A percentile compares a stretch with the other conserved stretches of the same genome.
Conservation (phyloP, 2,113 vertebrate species). For the Lepidothrix coronata region DNA sequence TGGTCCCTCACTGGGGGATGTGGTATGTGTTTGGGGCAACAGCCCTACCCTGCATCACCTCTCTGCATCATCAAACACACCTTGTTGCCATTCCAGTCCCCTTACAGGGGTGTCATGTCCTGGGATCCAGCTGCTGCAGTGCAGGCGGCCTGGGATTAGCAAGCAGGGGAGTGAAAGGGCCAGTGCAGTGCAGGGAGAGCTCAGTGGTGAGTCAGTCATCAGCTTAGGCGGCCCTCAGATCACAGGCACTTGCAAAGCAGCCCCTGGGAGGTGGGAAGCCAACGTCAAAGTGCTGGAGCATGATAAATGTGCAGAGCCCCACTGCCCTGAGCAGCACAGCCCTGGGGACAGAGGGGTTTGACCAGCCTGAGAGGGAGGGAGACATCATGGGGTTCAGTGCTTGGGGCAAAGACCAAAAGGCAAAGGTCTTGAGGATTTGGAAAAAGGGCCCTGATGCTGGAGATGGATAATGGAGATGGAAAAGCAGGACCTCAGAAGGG, state of each 20-base stretch:
- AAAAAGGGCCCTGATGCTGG: background rate
- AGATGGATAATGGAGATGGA: background rate
- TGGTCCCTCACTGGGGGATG: accelerated
- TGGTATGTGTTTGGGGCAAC: background rate
- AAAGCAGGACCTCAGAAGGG: background rate
- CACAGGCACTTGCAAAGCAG: background rate
- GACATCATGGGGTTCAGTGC: background rate
- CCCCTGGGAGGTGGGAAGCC: background rate
- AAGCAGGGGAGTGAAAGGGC: background rate
- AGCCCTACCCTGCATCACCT: background rate
- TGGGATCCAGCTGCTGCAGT: background rate
- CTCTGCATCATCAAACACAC: background rate
- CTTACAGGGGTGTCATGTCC: background rate
- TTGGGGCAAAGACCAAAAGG: background rate
- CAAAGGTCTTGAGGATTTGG: background rate
- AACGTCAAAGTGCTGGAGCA: background rate
- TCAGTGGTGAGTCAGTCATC: background rate
- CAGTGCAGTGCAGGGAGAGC: accelerated
- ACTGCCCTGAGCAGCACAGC: background rate
- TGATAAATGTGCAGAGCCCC: background rate
- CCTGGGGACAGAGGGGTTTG: background rate
- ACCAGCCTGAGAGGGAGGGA: background rate
- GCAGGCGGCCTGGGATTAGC: background rate
- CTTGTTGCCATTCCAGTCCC: background rate
- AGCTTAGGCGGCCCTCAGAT: background rate